These are phyloP conservation scores for Lerista edwardsae DNA, from an alignment of 2,797 vertebrate species.

Conservation along the genomic window DNA sequence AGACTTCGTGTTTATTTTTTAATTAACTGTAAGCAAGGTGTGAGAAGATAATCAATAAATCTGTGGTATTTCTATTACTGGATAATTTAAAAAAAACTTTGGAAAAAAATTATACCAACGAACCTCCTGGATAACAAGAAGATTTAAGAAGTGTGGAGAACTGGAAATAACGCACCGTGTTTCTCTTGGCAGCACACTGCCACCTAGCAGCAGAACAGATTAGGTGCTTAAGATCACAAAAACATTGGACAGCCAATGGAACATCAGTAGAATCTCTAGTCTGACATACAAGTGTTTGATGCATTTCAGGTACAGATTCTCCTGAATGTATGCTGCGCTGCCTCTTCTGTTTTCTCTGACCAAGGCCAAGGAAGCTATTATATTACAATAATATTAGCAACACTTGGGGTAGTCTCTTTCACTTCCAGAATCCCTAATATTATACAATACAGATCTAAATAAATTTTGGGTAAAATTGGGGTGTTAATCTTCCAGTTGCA, in stretches of 20 bases:
- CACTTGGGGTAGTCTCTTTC: not conserved
- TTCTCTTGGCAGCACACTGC: slow-evolving; percentile 59
- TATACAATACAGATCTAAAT: not conserved
- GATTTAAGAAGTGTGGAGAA: accelerated
- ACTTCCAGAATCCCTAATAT: not conserved
- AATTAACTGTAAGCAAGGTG: too few species aligned
- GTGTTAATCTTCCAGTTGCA: too few species aligned
- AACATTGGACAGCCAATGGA: not conserved
- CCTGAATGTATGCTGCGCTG: not conserved
- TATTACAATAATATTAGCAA: not conserved
- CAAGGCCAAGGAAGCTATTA: not conserved
- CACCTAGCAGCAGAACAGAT: slow-evolving; percentile 63
- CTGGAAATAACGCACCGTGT: not conserved
- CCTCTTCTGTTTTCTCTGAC: not conserved
- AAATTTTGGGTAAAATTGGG: not conserved
- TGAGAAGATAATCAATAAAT: not conserved
- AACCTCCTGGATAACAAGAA: accelerated
- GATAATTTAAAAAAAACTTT: not conserved
- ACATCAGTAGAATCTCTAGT: not conserved
- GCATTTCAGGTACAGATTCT: not conserved
- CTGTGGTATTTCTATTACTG: not conserved
- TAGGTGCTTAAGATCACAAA: not conserved
- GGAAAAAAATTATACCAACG: not conserved
- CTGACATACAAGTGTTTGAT: not conserved
- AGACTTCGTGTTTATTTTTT: too few species aligned